Conservation (phyloP, 2,113 vertebrate species). For the Puntigrus tetrazona region DNA sequence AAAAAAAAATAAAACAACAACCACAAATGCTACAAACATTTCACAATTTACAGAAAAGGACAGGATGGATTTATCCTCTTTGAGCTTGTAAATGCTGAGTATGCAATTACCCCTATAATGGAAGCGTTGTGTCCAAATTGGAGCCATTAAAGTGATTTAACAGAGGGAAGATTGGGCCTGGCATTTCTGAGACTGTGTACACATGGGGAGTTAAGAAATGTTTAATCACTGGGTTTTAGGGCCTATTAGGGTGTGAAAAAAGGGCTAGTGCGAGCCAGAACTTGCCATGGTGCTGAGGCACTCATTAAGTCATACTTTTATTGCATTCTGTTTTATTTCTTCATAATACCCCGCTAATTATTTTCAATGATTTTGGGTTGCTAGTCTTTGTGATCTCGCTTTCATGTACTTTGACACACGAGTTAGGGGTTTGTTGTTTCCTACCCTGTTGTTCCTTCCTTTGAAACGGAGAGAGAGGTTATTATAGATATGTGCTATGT, state of each 20-base stretch:
- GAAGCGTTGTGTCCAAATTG: slow-evolving; percentile 83
- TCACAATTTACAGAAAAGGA: slow-evolving; percentile 80
- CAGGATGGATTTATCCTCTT: slow-evolving; percentile 78
- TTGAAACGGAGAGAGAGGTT: not conserved
- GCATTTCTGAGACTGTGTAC: slow-evolving; percentile 82
- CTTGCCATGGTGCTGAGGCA: slow-evolving; percentile 62
- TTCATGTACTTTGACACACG: slow-evolving; percentile 31
- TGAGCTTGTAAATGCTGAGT: slow-evolving; percentile 83
- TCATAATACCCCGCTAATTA: slow-evolving; percentile 51
- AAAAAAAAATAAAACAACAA: slow-evolving; percentile 60
- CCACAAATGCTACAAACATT: slow-evolving; percentile 66
- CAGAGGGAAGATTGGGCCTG: slow-evolving; percentile 79
- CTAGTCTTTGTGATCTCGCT: slow-evolving; percentile 35
- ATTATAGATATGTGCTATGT: not conserved
- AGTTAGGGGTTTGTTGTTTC: not conserved
- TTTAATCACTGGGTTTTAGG: slow-evolving; percentile 79
- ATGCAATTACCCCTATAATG: slow-evolving; percentile 83
- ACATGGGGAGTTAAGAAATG: slow-evolving; percentile 76
- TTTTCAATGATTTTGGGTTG: slow-evolving; percentile 9
- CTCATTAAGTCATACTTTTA: slow-evolving; percentile 67
- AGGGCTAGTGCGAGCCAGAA: slow-evolving; percentile 65
- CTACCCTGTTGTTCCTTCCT: not conserved
- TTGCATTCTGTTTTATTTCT: slow-evolving; percentile 55
- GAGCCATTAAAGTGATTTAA: slow-evolving; percentile 85
- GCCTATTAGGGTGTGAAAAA: slow-evolving; percentile 72